Evolutionary conservation across 2,888 invertebrate species (phyloP).

Genomic region (Drosophila austrosaltans): DNA sequence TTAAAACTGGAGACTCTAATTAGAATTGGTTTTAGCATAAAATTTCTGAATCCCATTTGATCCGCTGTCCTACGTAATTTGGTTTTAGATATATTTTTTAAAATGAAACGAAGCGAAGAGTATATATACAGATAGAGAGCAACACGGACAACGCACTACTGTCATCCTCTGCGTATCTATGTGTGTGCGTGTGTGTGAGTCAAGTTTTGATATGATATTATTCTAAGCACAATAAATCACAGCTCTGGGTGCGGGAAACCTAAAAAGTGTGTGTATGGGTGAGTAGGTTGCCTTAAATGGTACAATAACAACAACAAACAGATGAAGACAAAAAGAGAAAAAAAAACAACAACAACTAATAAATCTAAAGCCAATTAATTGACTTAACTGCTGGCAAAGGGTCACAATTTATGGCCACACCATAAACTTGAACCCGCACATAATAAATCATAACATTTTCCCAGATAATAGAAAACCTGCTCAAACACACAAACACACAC

Average conservation of each 20-base stretch:
- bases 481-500: slow-evolving; percentile 31
- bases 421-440: slow-evolving; percentile 77
- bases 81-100: no score
- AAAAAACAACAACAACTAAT: slow-evolving; percentile 60
- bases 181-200: slow-evolving; percentile 44
- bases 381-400: slow-evolving; percentile 72
- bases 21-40: no score
- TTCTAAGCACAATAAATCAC: slow-evolving; percentile 68
- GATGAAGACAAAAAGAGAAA: background rate
- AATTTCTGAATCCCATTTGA: no score
- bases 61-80: no score
- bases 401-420: slow-evolving; percentile 63
- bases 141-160: background rate
- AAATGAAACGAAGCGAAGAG: background rate
- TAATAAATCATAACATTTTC: slow-evolving; percentile 73
- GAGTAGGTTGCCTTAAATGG: slow-evolving; percentile 1
- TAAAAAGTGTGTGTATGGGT: background rate
- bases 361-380: slow-evolving; percentile 76
- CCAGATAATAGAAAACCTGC: slow-evolving; percentile 71
- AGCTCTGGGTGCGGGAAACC: slow-evolving; percentile 47
- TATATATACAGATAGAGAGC: background rate
- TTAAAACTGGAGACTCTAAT: no score
- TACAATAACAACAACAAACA: slow-evolving; percentile 3
- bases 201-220: slow-evolving; percentile 46
- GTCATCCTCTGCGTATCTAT: slow-evolving; percentile 5